phyloP scores from a whole-genome alignment of 2,797 vertebrate genomes.

The Eutrigla gurnardus region DNA sequence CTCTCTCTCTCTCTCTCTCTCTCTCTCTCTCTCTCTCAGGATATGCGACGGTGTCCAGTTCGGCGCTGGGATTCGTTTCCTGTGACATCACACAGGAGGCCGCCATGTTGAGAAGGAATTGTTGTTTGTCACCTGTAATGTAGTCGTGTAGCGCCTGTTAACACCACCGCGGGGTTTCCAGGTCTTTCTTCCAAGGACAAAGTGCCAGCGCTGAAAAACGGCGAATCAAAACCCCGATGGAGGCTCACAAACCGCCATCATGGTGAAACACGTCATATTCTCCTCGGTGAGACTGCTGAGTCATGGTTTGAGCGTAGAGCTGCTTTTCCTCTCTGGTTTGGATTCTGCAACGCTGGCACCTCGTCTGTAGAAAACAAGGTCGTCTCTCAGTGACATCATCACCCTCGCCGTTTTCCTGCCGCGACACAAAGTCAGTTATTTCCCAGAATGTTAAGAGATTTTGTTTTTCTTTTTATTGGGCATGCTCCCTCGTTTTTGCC shows the following conservation, averaged over 20 bases:
- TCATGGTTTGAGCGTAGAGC: background rate
- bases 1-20: background rate
- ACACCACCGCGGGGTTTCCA: conserved; percentile 56
- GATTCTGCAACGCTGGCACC: conserved; percentile 27
- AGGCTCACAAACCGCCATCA: background rate
- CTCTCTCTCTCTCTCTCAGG: conserved; percentile 76
- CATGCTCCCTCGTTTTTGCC: conserved; percentile 29
- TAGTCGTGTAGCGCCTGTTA: conserved; percentile 52
- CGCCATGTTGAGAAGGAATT: conserved; percentile 37
- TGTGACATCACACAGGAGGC: conserved; percentile 77
- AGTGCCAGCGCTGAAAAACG: conserved; percentile 17
- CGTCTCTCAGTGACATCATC: conserved; percentile 11
- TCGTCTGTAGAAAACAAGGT: conserved; percentile 30
- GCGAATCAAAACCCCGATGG: too few relatives aligned
- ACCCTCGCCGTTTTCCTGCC: conserved; percentile 33
- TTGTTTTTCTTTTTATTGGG: background rate
- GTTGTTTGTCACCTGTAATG: conserved; percentile 60
- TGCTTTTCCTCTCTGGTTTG: background rate
- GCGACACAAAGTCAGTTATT: conserved; percentile 30
- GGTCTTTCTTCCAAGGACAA: background rate
- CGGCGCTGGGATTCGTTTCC: conserved; percentile 96
- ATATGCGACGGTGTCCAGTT: conserved; percentile 98
- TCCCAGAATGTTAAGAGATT: conserved; percentile 29
- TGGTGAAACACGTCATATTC: background rate
- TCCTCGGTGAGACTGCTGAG: background rate